phyloP scores from a whole-genome alignment of 2,113 vertebrate species.

The Struthidea cinerea region DNA sequence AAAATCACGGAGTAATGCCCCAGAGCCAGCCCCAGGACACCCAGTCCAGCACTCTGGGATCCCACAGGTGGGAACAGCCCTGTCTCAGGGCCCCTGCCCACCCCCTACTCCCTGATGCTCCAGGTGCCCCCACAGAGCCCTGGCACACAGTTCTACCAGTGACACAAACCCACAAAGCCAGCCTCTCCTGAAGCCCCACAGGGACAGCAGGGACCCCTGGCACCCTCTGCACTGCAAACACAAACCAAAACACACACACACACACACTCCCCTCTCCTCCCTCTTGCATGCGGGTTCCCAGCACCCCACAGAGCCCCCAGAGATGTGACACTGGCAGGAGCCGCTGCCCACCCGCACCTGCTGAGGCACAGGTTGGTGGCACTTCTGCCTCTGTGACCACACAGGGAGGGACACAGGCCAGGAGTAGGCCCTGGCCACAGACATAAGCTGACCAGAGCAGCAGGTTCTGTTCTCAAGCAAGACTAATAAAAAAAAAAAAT shows the following conservation, averaged over 20 bases:
- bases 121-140: neutral
- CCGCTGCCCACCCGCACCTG: fast-evolving
- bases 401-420: fast-evolving
- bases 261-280: fast-evolving
- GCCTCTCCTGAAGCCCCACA: neutral
- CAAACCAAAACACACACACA: neutral
- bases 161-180: neutral
- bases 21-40: neutral
- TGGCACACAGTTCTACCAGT: fast-evolving
- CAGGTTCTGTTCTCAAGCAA: neutral
- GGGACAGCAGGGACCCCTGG: neutral
- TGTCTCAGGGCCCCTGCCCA: too few species aligned
- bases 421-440: neutral
- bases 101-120: neutral
- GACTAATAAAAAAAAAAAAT: neutral
- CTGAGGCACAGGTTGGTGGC: fast-evolving
- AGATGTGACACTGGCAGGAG: fast-evolving
- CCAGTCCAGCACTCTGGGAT: too few species aligned
- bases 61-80: too few species aligned
- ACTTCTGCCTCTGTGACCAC: neutral
- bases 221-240: neutral
- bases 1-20: fast-evolving
- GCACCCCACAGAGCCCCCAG: neutral
- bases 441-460: neutral
- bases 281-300: fast-evolving